phyloP scores from a whole-genome alignment of 2,888 invertebrate genomes.

The Lasioglossum morio region DNA sequence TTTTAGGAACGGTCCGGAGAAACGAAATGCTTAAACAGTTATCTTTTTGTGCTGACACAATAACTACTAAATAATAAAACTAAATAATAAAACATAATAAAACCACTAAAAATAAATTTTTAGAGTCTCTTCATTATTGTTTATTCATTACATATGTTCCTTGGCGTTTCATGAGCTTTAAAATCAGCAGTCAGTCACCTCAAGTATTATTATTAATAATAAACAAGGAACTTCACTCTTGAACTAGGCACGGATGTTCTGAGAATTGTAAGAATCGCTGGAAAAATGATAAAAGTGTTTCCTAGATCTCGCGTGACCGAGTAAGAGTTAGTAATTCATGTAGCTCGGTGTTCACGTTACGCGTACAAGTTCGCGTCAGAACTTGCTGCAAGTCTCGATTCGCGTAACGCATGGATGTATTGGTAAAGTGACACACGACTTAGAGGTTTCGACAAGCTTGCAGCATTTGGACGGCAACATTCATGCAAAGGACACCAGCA shows the following conservation, averaged over 20 bases:
- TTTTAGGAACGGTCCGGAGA: not conserved
- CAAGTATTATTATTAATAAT: not conserved
- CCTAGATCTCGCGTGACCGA: not conserved
- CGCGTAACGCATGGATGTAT: not conserved
- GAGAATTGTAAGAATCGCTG: not conserved
- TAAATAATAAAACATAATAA: no score
- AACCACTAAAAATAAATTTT: no score
- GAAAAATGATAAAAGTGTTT: not conserved
- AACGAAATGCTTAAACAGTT: not conserved
- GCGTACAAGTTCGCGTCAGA: not conserved
- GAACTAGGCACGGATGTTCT: not conserved
- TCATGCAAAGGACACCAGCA: constrained; percentile 7
- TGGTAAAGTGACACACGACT: not conserved
- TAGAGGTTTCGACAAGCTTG: constrained; percentile 1
- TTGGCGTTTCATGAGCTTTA: not conserved
- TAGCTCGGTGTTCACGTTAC: not conserved
- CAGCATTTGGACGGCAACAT: not conserved
- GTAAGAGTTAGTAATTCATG: not conserved
- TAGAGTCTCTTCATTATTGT: not conserved
- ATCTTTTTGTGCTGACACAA: not conserved
- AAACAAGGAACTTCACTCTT: not conserved
- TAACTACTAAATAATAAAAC: no score
- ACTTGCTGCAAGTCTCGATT: not conserved
- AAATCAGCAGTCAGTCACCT: not conserved
- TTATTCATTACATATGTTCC: not conserved